Conservation (phyloP, 2,113 vertebrate genomes). For the Toxostoma redivivum region DNA sequence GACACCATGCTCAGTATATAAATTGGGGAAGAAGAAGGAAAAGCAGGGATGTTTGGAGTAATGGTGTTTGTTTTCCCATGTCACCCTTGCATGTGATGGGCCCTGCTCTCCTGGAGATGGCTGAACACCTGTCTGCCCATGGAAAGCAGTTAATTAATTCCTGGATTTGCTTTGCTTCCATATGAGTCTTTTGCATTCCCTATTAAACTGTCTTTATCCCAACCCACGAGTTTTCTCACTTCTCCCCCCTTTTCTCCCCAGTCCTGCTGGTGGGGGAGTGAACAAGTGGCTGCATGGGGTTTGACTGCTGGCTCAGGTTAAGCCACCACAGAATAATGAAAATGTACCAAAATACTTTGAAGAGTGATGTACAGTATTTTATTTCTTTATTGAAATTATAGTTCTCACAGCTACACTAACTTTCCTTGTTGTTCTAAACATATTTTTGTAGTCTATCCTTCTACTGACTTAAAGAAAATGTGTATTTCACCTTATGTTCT, state of each 20-base stretch:
- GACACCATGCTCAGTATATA: neutral
- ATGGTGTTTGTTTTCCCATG: neutral
- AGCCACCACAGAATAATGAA: neutral
- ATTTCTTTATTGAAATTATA: neutral
- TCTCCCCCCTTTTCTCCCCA: neutral
- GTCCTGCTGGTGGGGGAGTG: neutral
- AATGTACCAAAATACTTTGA: neutral
- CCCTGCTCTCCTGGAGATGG: neutral
- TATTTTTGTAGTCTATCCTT: neutral
- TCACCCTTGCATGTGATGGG: rapidly evolving
- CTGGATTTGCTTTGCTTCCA: neutral
- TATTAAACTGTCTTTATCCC: neutral
- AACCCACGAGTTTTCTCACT: neutral
- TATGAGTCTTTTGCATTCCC: neutral
- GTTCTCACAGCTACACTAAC: neutral
- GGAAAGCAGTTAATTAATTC: neutral
- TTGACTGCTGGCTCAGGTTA: neutral
- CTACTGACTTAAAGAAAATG: neutral
- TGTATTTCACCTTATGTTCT: neutral
- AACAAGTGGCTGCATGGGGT: neutral
- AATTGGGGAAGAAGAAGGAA: neutral
- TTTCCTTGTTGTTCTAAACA: neutral
- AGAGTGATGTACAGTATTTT: neutral
- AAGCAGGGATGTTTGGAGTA: neutral
- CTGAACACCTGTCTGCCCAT: neutral